Evolutionary conservation across 2,888 invertebrate species (phyloP).

Genomic region (Cosmia trapezina): DNA sequence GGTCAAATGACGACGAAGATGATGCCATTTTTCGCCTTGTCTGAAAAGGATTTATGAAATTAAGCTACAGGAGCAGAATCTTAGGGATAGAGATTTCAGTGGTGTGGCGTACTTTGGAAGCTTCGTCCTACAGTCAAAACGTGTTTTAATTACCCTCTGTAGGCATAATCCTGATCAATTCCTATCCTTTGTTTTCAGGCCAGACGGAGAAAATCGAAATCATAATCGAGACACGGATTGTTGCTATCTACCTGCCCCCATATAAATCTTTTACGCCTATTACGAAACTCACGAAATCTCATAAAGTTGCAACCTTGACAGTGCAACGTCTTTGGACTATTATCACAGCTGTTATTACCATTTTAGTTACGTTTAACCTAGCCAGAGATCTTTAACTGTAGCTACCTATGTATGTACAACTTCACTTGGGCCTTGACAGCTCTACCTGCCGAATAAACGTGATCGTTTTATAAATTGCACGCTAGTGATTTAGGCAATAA

Average conservation of each 20-base stretch:
- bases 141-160: neutral
- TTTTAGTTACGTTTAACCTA: constrained; percentile 37
- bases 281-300: constrained; percentile 21
- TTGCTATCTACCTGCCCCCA: neutral
- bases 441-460: constrained; percentile 56
- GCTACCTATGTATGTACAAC: constrained; percentile 39
- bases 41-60: constrained; percentile 78
- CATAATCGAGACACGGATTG: neutral
- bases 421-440: constrained; percentile 53
- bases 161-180: neutral
- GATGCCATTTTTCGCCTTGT: constrained; percentile 95
- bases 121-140: neutral
- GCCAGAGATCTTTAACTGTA: constrained; percentile 31
- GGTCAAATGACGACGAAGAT: constrained; percentile 93
- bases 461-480: constrained; percentile 56
- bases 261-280: constrained; percentile 8
- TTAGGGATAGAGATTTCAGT: neutral
- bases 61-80: neutral
- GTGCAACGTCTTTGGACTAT: constrained; percentile 36
- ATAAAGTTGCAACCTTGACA: constrained; percentile 43
- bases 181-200: neutral
- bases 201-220: neutral
- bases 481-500: constrained; percentile 51
- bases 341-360: too few species aligned
- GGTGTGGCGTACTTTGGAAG: neutral